Base-by-base conservation (phyloP, 2,113 vertebrate genomes). In the Silurus asotus region DNA sequence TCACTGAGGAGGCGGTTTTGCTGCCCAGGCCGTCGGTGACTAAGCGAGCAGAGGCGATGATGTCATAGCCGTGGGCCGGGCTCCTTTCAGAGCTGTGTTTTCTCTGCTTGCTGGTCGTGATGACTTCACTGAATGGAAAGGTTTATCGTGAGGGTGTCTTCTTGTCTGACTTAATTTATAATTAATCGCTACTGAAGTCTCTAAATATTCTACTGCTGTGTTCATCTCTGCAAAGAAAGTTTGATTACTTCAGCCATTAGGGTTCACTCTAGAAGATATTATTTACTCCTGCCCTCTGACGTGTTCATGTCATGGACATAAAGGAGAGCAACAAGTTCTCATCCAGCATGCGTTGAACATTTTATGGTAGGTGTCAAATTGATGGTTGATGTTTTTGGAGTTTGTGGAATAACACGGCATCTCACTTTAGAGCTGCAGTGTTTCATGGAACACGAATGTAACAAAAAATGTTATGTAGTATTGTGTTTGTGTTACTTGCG, bases 51-150 rank as follows among this genome's bases (percentile, higher is more conserved):
- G 81, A 85, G 91, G 85, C 86, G 89, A 92, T 95, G 93, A 95
- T 91, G 91, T 94, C 94, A 94, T 93, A 93, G 93, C 93, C 93
- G 93, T 93, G 90, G 93, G 93, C 86, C 88, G 92, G 90, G 90
- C 91, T 90, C 90, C 88, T 64, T 77, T 89, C 67, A 88, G 88
- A 88, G 86, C 84, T 87, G 86, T 83, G 78, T 89, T 84, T 88
- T 90, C 62, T 86, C 83, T 69, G 49, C 83, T 85, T 81, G 83
- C 65, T 86, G 87, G 79, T 86, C 84, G 84, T 88, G 85, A 87
- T 91, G 91, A 91, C 91, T 91, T 88, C 87, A 91, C 86, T 86
- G 87, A 87, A 86, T 81, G 76, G 86, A 87, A 87, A 86, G 87
- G 74, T 79, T 85, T 56, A 87, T 17, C 87, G 85, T 86, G 75